Percentiles rank a stretch among this genome's conserved stretches.
phyloP scores from a whole-genome alignment of 2,113 vertebrate genomes.

The Orcinus orca region DNA sequence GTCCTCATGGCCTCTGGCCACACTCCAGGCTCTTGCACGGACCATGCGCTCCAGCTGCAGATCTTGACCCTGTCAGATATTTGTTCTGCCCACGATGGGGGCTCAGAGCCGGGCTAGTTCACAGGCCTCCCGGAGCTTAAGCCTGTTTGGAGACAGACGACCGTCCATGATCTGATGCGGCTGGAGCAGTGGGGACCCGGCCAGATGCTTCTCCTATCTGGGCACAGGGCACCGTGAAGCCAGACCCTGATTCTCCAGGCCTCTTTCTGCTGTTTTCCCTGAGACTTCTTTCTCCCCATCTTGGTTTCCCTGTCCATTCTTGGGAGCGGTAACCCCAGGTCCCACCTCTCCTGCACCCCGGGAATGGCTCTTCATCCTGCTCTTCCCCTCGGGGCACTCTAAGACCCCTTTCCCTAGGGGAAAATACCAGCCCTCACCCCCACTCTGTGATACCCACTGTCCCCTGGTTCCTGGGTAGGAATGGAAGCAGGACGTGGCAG shows the following conservation, averaged over 20 bases:
- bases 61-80: neutral
- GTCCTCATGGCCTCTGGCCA: neutral
- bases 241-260: neutral
- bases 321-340: neutral
- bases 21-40: neutral
- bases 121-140: neutral
- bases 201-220: neutral
- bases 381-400: neutral
- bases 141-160: neutral
- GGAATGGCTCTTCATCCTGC: neutral
- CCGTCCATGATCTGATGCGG: fast-evolving
- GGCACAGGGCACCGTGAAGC: neutral
- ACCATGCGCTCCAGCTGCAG: neutral
- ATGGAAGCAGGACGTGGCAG: conserved; percentile 87
- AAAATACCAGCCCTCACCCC: neutral
- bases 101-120: neutral
- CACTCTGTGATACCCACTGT: neutral
- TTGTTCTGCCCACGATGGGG: neutral
- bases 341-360: neutral
- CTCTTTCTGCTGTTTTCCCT: neutral
- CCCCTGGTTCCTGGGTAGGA: conserved; percentile 80
- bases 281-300: neutral
- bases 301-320: neutral
- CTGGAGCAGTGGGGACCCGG: no score
- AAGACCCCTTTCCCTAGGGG: neutral